Evolutionary conservation across 2,888 invertebrate genomes (phyloP).

Genomic region (Salticus scenicus): DNA sequence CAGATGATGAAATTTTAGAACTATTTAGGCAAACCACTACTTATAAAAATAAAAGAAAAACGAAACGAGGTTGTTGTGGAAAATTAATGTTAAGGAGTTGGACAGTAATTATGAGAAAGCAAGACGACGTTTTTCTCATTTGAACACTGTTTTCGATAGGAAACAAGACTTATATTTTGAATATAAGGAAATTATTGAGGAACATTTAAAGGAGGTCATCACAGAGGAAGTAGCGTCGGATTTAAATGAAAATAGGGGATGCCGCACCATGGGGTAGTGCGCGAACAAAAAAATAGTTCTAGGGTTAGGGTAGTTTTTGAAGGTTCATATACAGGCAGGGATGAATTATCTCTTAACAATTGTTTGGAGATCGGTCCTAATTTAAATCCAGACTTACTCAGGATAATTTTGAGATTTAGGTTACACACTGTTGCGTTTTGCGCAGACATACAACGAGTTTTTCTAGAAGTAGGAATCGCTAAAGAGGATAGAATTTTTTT

Average conservation of each 20-base stretch:
- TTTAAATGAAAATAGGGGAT: conserved; percentile 4
- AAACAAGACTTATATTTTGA: not conserved
- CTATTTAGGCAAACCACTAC: conserved; percentile 11
- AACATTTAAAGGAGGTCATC: conserved; percentile 2
- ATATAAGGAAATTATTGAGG: conserved; percentile 25
- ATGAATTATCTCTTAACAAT: conserved; percentile 33
- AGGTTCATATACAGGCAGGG: conserved; percentile 36
- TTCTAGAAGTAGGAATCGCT: conserved; percentile 29
- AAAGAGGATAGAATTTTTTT: conserved; percentile 36
- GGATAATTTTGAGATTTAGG: conserved; percentile 23
- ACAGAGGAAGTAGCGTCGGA: not conserved
- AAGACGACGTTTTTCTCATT: not conserved
- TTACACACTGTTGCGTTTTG: conserved; percentile 62
- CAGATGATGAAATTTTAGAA: not conserved
- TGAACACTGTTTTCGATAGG: not conserved
- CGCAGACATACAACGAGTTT: conserved; percentile 51
- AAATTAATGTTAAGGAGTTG: not conserved
- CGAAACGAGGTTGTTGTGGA: conserved; percentile 19
- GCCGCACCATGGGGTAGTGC: conserved; percentile 11
- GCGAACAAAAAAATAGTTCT: not conserved
- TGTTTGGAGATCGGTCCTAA: conserved; percentile 29
- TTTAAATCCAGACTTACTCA: conserved; percentile 22
- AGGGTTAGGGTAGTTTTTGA: conserved; percentile 33
- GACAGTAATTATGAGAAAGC: conserved; percentile 13
- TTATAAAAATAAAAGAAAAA: conserved; percentile 21